Evolutionary conservation across 2,888 invertebrate genomes (phyloP).

Genomic region (Meandrusa payeni): DNA sequence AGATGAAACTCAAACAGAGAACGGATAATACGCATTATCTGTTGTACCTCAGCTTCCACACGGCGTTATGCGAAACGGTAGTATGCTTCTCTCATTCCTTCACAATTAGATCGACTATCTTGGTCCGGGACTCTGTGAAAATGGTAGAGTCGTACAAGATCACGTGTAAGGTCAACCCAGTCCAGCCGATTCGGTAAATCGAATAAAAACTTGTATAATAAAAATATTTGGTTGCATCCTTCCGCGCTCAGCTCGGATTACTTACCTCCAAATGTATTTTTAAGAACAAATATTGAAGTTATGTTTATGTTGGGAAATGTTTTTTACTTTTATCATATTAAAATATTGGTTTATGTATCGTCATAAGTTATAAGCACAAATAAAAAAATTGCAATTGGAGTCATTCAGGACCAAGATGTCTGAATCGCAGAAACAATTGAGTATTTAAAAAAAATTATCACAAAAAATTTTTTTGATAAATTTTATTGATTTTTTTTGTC

Average conservation of each 20-base stretch:
- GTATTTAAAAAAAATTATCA: too few species aligned
- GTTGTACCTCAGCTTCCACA: conserved; percentile 68
- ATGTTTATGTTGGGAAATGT: conserved; percentile 26
- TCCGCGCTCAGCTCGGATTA: background rate
- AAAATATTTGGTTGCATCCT: background rate
- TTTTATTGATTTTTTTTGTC: too few species aligned
- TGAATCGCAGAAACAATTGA: too few species aligned
- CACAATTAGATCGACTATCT: conserved; percentile 64
- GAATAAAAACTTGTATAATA: conserved; percentile 6
- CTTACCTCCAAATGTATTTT: conserved; percentile 13
- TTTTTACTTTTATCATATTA: conserved; percentile 9
- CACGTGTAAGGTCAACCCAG: conserved; percentile 72
- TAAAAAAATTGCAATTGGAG: too few species aligned
- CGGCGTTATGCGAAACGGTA: conserved; percentile 58
- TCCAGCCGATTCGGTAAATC: too few species aligned
- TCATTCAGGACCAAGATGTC: too few species aligned
- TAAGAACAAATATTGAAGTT: conserved; percentile 27
- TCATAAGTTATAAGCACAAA: too few species aligned
- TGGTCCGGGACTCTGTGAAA: conserved; percentile 70
- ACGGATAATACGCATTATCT: conserved; percentile 70
- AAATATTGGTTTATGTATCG: too few species aligned
- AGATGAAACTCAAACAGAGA: conserved; percentile 65
- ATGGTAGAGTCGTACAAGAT: conserved; percentile 73
- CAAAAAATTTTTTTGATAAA: too few species aligned
- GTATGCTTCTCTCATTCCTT: conserved; percentile 67